Conservation (phyloP, 2,113 vertebrate species). For the Cyprinodon tularosa region DNA sequence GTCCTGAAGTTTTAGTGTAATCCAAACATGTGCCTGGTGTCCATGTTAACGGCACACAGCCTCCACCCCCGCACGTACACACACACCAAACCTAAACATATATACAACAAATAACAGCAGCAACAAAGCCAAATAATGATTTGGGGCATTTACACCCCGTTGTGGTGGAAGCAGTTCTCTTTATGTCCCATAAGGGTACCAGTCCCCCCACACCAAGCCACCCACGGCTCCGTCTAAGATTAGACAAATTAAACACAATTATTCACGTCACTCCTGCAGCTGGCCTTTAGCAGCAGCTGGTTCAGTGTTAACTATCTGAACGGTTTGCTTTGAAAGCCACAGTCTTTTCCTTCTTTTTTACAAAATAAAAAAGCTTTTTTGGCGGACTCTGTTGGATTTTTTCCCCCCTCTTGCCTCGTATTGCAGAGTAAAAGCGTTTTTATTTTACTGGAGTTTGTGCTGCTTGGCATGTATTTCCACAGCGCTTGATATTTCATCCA, state of each 20-base stretch:
- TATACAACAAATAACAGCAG: slow-evolving; percentile 54
- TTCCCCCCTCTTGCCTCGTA: slow-evolving; percentile 45
- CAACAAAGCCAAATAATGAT: slow-evolving; percentile 57
- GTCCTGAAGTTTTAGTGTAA: slow-evolving; percentile 37
- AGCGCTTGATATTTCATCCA: not conserved
- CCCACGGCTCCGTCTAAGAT: slow-evolving; percentile 77
- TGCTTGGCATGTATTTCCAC: not conserved
- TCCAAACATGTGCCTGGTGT: slow-evolving; percentile 14
- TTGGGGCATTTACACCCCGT: slow-evolving; percentile 69
- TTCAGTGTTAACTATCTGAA: slow-evolving; percentile 79
- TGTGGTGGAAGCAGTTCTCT: slow-evolving; percentile 66
- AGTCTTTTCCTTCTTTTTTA: slow-evolving; percentile 78
- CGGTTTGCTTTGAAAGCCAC: slow-evolving; percentile 79
- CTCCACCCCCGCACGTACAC: slow-evolving; percentile 17
- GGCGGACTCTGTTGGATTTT: slow-evolving; percentile 58
- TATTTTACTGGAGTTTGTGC: slow-evolving; percentile 31
- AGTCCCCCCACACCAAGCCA: slow-evolving; percentile 36
- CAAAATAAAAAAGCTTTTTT: slow-evolving; percentile 70
- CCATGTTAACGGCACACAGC: slow-evolving; percentile 61
- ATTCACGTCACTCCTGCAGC: slow-evolving; percentile 79
- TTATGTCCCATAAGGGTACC: slow-evolving; percentile 64
- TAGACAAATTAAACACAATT: slow-evolving; percentile 82
- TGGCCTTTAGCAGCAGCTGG: slow-evolving; percentile 82
- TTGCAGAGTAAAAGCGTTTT: slow-evolving; percentile 19
- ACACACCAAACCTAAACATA: slow-evolving; percentile 15